Conservation (phyloP, 2,888 invertebrate genomes). For the Dascillus cervinus region DNA sequence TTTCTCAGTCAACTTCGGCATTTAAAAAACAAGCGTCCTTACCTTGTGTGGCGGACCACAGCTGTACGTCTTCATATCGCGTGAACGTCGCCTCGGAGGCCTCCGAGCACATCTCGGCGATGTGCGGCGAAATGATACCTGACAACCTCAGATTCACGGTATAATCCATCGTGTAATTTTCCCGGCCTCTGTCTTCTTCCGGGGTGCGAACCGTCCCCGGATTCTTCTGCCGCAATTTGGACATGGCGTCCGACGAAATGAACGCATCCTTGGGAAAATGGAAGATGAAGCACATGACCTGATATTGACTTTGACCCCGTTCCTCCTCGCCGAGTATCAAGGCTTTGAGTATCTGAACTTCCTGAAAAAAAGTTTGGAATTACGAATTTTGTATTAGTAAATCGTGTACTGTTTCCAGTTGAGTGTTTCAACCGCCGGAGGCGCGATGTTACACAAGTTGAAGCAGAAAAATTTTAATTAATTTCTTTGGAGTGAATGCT, state of each 20-base stretch:
- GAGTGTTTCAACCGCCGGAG: no score
- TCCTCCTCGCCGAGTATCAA: conserved; percentile 89
- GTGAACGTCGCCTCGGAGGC: conserved; percentile 72
- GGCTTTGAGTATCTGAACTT: conserved; percentile 85
- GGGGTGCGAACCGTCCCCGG: conserved; percentile 63
- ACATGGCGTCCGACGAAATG: conserved; percentile 94
- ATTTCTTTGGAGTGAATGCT: no score
- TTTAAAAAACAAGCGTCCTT: no score
- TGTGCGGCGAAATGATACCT: conserved; percentile 63
- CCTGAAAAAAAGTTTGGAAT: conserved; percentile 49
- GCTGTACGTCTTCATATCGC: conserved; percentile 66
- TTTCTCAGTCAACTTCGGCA: no score
- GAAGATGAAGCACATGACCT: conserved; percentile 86
- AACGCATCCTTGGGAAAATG: conserved; percentile 88
- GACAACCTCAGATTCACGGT: conserved; percentile 65
- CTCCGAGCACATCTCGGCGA: conserved; percentile 67
- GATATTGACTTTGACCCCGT: conserved; percentile 79
- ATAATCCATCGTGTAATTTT: conserved; percentile 77
- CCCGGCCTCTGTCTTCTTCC: conserved; percentile 82
- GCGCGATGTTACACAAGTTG: no score
- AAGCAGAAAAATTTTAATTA: no score
- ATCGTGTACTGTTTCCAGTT: no score
- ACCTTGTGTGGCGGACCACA: conserved; percentile 76
- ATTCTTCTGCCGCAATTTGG: conserved; percentile 78
- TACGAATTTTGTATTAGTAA: no score